Evolutionary conservation across 2,888 invertebrate genomes (phyloP).

Genomic region (Philhelius pedissequus): DNA sequence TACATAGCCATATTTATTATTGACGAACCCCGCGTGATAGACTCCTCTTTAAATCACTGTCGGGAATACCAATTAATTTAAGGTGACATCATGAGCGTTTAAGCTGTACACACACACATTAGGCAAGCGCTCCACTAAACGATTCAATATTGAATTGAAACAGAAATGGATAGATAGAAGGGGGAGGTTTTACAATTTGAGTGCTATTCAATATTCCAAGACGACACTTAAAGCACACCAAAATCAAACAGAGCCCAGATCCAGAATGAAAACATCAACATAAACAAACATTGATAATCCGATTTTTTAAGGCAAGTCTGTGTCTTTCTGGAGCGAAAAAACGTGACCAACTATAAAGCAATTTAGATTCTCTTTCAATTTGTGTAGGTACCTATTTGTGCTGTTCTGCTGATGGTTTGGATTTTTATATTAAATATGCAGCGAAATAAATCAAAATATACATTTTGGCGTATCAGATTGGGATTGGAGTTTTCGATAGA

Average conservation of each 20-base stretch:
- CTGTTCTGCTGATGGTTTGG: background rate
- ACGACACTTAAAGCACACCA: conserved; percentile 9
- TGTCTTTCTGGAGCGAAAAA: background rate
- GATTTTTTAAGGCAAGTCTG: conserved; percentile 37
- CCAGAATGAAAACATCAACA: conserved; percentile 47
- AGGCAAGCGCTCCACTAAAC: conserved; percentile 30
- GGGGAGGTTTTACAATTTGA: background rate
- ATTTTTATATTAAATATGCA: conserved; percentile 37
- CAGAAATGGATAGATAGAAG: background rate
- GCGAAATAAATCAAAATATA: conserved; percentile 55
- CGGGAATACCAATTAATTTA: conserved; percentile 60
- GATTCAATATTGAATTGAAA: conserved; percentile 14
- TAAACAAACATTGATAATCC: background rate
- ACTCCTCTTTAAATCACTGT: conserved; percentile 39
- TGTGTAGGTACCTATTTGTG: background rate
- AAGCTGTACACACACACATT: background rate
- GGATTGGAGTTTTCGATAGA: background rate
- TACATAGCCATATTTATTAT: background rate
- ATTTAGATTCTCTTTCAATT: background rate
- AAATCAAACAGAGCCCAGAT: background rate
- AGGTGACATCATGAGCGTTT: conserved; percentile 59
- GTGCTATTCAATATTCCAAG: conserved; percentile 37
- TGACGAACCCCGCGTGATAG: conserved; percentile 34
- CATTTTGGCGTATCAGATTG: conserved; percentile 48
- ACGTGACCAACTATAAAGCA: conserved; percentile 45